Evolutionary conservation across 1,140 invertebrate species (phyloP), one percentile per base, ranked within the genome.

Genomic region (Eciton burchellii): DNA sequence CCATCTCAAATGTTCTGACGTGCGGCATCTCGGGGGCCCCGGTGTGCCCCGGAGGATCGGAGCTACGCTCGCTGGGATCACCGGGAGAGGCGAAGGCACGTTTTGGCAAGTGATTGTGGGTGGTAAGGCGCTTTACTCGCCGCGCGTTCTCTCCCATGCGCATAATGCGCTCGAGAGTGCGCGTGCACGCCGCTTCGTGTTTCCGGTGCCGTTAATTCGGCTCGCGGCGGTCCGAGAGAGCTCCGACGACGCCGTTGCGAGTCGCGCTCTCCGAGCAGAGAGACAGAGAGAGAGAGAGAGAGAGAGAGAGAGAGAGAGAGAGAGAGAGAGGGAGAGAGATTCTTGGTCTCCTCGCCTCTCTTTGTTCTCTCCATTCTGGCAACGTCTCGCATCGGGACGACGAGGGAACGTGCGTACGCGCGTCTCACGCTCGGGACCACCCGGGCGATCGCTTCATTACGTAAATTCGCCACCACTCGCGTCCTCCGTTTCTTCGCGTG

Each of bases 391-490:
- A 63, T 76, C 81, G 84, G 60, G 74, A 87, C 74, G 82, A 65
- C 68, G 54, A 60, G 68, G 56, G 60, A 65, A 65, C 60, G 71
- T 63, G 71, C 49, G 57, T 62, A 63, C 59, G 43, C 76, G 52
- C 65, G 82, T 81, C 81, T 87, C 71, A 84, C 65, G 71, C 70
- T 72, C 60, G 41, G 77, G 88, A 89, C 88, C 87, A 88, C 84
- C 87, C 87, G 87, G 79, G 57, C 49, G 88, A 84, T 82, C 74
- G 76, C 72, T 86, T 88, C 70, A 85, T 88, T 88, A 88, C 74
- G 84, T 85, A 88, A 86, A 87, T 88, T 88, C 81, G 74, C 83
- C 72, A 86, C 59, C 66, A 77, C 66, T 68, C 62, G 74, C 49
- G 62, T 79, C 62, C 63, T 68, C 29, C 45, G 59, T 26, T 59